A percentile compares a stretch with the other conserved stretches of the same genome.
Conservation (phyloP, 1,140 invertebrate species). For the Drosophila parabipectinata region DNA sequence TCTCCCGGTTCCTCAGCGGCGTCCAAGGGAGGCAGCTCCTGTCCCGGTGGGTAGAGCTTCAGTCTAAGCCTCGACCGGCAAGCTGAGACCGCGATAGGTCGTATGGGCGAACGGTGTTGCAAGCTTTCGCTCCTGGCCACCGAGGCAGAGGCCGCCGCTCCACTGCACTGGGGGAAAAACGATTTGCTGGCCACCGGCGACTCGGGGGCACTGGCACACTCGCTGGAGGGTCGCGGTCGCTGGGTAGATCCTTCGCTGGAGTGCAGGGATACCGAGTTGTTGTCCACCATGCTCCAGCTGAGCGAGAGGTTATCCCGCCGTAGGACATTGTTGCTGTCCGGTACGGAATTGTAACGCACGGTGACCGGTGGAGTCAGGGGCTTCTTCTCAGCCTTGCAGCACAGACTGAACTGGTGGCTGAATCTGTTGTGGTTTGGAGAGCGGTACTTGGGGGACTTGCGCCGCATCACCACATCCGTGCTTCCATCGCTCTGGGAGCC, state of each 20-base stretch:
- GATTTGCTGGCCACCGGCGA: conserved; percentile 75
- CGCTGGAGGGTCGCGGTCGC: conserved; percentile 59
- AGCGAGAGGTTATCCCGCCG: conserved; percentile 71
- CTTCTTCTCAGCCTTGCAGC: conserved; percentile 80
- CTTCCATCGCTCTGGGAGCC: conserved; percentile 74
- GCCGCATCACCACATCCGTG: conserved; percentile 65
- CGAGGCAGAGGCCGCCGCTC: conserved; percentile 33
- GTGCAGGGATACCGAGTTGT: conserved; percentile 63
- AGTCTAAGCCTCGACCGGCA: conserved; percentile 78
- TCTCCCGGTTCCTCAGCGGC: conserved; percentile 35
- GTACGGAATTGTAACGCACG: conserved; percentile 82
- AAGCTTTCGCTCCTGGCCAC: conserved; percentile 61
- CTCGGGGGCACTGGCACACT: conserved; percentile 79
- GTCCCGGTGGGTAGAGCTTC: conserved; percentile 79
- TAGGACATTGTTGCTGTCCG: conserved; percentile 63
- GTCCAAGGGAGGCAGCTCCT: conserved; percentile 63
- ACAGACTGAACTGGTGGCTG: conserved; percentile 81
- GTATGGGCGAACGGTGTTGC: conserved; percentile 69
- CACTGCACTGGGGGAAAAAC: conserved; percentile 59
- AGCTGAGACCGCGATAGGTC: conserved; percentile 78
- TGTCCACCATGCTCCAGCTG: conserved; percentile 78
- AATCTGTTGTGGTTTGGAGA: conserved; percentile 80
- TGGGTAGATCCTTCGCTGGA: conserved; percentile 66
- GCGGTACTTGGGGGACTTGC: conserved; percentile 73
- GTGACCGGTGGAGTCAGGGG: conserved; percentile 78